A percentile compares a stretch with the other conserved stretches of the same genome.
Evolutionary conservation across 2,113 vertebrate species (phyloP).

Genomic region (Oreochromis tanganicae): DNA sequence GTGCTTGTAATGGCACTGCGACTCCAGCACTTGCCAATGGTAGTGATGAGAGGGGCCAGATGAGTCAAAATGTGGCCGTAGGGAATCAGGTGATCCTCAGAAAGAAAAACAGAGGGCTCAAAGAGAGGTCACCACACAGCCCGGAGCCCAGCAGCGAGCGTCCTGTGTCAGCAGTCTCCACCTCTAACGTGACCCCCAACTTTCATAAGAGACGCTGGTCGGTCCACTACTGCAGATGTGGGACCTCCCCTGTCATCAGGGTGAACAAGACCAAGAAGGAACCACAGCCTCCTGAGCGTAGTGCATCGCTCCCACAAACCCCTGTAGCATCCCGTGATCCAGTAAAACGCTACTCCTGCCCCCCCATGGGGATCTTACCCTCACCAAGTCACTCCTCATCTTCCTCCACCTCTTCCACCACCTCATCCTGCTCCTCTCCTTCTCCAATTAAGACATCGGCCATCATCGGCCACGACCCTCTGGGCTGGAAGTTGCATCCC

Average conservation of each 20-base stretch:
- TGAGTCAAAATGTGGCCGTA: neutral
- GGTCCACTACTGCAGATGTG: slow-evolving; percentile 66
- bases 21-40: neutral
- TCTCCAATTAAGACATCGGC: slow-evolving; percentile 72
- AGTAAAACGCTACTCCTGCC: slow-evolving; percentile 80
- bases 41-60: neutral
- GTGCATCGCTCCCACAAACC: slow-evolving; percentile 74
- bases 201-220: slow-evolving; percentile 71
- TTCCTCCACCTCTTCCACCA: slow-evolving; percentile 73
- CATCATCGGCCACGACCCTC: slow-evolving; percentile 74
- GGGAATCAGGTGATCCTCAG: neutral
- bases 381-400: slow-evolving; percentile 75
- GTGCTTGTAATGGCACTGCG: neutral
- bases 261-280: slow-evolving; percentile 85
- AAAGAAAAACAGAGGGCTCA: neutral
- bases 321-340: slow-evolving; percentile 65
- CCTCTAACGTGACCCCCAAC: slow-evolving; percentile 44
- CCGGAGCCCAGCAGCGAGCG: slow-evolving; percentile 1
- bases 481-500: slow-evolving; percentile 76
- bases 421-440: slow-evolving; percentile 78
- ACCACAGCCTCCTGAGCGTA: slow-evolving; percentile 79
- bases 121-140: neutral
- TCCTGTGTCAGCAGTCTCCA: slow-evolving; percentile 70
- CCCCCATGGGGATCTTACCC: slow-evolving; percentile 78
- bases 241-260: slow-evolving; percentile 74